Evolutionary conservation across 2,797 vertebrate genomes (phyloP), one percentile per base, ranked within the genome.

Genomic region (Epinephelus malabaricus): DNA sequence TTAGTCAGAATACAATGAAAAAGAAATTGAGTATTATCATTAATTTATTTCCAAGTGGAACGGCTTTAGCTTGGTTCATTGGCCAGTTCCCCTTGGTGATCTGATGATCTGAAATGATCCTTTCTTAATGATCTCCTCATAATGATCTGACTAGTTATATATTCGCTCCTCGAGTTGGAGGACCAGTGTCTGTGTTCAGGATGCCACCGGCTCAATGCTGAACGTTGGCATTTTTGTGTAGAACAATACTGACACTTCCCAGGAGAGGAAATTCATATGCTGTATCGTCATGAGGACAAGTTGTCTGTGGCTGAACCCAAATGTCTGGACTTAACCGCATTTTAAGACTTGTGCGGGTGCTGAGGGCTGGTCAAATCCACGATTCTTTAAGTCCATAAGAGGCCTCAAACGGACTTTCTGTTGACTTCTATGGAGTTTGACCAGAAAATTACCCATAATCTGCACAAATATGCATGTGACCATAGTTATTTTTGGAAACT

Each of bases 101-200:
- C 55, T 78, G 70, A 88, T 86, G 78, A 49, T 76, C 69, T 78
- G 73, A 83, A 92, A 94, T 91, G 67, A 91, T 91, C 86, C 75
- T 84, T 79, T 78, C 56, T 80, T 89, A 90, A 91, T 85, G 88
- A 86, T 77, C 76, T 71, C 30, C 60, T 82, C 71, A 76, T 89
- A 86, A 87, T 85, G 75, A 81, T 82, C 62, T 59, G 4, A 79
- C 54, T 80, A 75, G 82, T 84, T 75, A 66, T 27, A 34, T 21
- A 69, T 56, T 56, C 11, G 69, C 46, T 80, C 65, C 38, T 56
- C 40, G 19, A 18, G 49, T 18, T 10, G 43, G 34, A 19, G n/a
- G 45, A 51, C 27, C 15, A 6, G 18, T 50, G 45, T 64, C n/a
- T 38, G 61, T 53, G 6, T 51, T 59, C 12, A 55, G 43, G 46